These are phyloP conservation scores for Rhopalosiphum maidis DNA, from an alignment of 1,140 invertebrate genomes.

Conservation along the genomic window DNA sequence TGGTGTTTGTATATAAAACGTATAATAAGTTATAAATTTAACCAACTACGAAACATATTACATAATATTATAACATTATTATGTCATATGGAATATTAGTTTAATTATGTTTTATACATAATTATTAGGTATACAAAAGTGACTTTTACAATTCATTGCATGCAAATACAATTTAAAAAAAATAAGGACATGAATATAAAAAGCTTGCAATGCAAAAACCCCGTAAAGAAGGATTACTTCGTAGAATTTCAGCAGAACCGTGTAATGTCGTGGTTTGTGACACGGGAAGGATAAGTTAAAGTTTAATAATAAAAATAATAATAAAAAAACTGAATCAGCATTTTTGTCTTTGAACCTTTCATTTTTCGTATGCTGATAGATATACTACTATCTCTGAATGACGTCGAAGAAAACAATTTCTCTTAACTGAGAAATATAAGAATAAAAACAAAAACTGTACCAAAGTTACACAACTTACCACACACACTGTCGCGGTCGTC, in stretches of 20 bases:
- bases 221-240: neutral
- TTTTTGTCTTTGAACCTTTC: slow-evolving; percentile 2
- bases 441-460: neutral
- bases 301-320: slow-evolving; percentile 12
- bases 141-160: slow-evolving; percentile 27
- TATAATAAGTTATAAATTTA: too few relatives aligned
- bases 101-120: neutral
- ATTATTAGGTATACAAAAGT: neutral
- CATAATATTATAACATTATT: neutral
- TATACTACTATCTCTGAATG: neutral
- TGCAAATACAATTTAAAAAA: slow-evolving; percentile 11
- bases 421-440: neutral
- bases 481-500: neutral
- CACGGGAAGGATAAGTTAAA: neutral
- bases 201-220: slow-evolving; percentile 22
- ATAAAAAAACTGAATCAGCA: neutral
- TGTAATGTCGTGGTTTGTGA: neutral
- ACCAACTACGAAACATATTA: neutral
- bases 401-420: slow-evolving; percentile 3
- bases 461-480: neutral
- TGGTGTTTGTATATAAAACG: neutral
- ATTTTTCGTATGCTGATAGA: slow-evolving; percentile 4
- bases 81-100: neutral
- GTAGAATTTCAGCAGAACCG: slow-evolving; percentile 12
- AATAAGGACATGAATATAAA: slow-evolving; percentile 21